Base-by-base conservation (phyloP, 2,888 invertebrate genomes). In the Boloria euphrosyne region DNA sequence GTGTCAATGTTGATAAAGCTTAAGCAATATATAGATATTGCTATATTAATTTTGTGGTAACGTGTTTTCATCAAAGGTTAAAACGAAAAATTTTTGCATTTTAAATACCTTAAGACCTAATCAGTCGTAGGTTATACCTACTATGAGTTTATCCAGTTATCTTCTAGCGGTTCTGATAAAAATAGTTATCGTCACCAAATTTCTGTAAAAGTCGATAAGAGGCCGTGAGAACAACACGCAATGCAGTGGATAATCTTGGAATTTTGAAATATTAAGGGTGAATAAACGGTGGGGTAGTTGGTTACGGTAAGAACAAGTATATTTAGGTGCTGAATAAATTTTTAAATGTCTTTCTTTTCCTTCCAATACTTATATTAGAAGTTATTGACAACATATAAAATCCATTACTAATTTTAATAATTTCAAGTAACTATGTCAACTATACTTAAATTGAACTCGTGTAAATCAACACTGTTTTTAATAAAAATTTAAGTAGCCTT, bases 101-200 rank as follows among this genome's bases (percentile, higher is more conserved):
- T 38, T 38, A 10, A 38, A 38, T 38, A 7, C 10, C 7, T 31
- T 6, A 31, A 31, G 10, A 10, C 10, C 1, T 31, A n/a, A 31
- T 31, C 10, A 1, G 22, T 57, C 44, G 22, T 44, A 57, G 46
- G 57, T 46, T 13, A 13, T 57, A 57, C n/a, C n/a, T n/a, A n/a
- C 17, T 57, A 13, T 57, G 46, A 38, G 31, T 7, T 27, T 46
- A 22, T 13, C 27, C 16, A 46, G 27, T 44, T 58, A 51, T 58
- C 38, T 58, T 52, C 73, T 72, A 69, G 70, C 73, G 74, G 61
- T 73, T 81, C 84, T 81, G 87, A 87, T 89, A 89, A 89, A 85
- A 82, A 75, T 81, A 82, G 85, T 89, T 90, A 89, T 90, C 87
- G 80, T 82, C 79, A 78, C 72, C 75, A 76, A 84, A 84, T 83